phyloP scores from a whole-genome alignment of 1,140 invertebrate genomes.

The Pristionchus pacificus region DNA sequence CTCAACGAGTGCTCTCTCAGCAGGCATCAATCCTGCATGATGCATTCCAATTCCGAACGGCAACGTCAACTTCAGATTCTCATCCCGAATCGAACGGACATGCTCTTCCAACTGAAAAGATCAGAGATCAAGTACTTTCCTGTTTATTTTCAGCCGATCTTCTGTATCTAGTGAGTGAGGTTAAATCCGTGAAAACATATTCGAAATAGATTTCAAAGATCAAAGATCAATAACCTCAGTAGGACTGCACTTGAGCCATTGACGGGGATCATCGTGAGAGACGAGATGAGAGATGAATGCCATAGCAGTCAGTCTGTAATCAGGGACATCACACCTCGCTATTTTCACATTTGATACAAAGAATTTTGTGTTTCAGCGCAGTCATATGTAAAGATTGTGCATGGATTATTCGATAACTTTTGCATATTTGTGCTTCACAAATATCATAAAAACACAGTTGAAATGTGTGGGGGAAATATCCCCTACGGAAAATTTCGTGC shows the following conservation, averaged over 20 bases:
- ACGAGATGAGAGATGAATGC: constrained; percentile 90
- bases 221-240: neutral
- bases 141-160: neutral
- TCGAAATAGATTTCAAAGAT: neutral
- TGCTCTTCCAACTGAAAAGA: constrained; percentile 39
- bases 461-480: too few relatives aligned
- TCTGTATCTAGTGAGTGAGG: constrained; percentile 6
- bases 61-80: constrained; percentile 85
- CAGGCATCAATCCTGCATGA: constrained; percentile 88
- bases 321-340: too few relatives aligned
- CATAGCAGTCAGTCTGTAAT: constrained; percentile 79
- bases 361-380: too few relatives aligned
- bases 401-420: too few relatives aligned
- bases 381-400: too few relatives aligned
- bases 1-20: constrained; percentile 83
- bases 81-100: constrained; percentile 70
- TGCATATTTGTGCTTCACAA: too few relatives aligned
- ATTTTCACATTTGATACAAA: neutral
- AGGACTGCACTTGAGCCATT: neutral
- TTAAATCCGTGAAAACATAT: constrained; percentile 4
- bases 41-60: constrained; percentile 97
- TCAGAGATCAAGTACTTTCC: too few relatives aligned
- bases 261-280: constrained; percentile 74
- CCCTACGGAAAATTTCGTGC: too few relatives aligned
- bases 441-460: too few relatives aligned